Percentiles rank a stretch among this genome's conserved stretches.
phyloP scores from a whole-genome alignment of 35 echinoderm and acorn worm species.

The Holothuria glaberrima region DNA sequence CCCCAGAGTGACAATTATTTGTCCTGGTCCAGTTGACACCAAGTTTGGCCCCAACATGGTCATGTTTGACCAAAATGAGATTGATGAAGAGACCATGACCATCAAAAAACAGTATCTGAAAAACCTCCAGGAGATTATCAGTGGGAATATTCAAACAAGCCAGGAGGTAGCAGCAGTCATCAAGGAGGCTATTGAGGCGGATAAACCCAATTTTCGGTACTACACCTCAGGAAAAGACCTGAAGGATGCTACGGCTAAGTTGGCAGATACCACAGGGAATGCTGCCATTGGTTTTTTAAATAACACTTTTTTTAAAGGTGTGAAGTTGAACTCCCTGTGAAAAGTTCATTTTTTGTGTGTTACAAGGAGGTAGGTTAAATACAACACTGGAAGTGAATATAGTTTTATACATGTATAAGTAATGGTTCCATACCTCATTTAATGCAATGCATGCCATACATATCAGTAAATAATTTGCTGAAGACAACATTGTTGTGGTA shows the following conservation, averaged over 20 bases:
- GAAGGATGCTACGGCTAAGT: background rate
- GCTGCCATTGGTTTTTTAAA: background rate
- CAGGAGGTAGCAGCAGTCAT: background rate
- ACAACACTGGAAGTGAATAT: too few relatives aligned
- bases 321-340: background rate
- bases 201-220: background rate
- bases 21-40: constrained; percentile 22
- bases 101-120: background rate
- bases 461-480: too few relatives aligned
- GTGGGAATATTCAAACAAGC: background rate
- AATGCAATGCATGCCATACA: too few relatives aligned
- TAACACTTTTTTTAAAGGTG: background rate
- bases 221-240: background rate
- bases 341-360: too few relatives aligned
- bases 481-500: too few relatives aligned
- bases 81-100: background rate
- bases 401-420: too few relatives aligned
- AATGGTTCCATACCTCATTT: too few relatives aligned
- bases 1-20: background rate
- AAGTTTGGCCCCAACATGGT: background rate
- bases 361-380: too few relatives aligned
- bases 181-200: constrained; percentile 6
- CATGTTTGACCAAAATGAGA: background rate
- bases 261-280: background rate
- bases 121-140: background rate